Percentiles rank a stretch among this genome's conserved stretches.
phyloP scores from a whole-genome alignment of 2,888 invertebrate genomes.

The Ernsta delagoae region DNA sequence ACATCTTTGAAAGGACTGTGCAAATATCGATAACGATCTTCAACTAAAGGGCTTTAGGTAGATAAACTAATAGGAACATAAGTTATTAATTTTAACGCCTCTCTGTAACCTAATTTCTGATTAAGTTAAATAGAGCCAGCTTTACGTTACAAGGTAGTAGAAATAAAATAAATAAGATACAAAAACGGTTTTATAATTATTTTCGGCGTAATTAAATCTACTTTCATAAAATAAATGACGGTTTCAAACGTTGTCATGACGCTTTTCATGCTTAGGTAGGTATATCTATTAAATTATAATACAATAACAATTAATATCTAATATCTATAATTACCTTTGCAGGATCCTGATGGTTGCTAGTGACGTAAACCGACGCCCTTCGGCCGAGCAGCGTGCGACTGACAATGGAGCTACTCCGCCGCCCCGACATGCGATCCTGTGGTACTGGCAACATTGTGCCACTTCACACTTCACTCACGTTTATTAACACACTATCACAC shows the following conservation, averaged over 20 bases:
- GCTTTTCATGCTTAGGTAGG: too few relatives aligned
- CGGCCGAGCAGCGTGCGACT: slow-evolving; percentile 87
- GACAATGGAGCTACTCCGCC: slow-evolving; percentile 88
- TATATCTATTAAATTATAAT: too few relatives aligned
- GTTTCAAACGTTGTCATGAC: too few relatives aligned
- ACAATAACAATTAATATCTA: too few relatives aligned
- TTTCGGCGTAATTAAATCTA: too few relatives aligned
- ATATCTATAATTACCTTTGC: slow-evolving; percentile 82
- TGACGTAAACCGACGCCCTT: slow-evolving; percentile 87
- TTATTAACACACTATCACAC: not conserved
- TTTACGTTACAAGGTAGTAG: too few relatives aligned
- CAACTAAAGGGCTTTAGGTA: not conserved
- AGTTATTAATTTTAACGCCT: not conserved
- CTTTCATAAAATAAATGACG: too few relatives aligned
- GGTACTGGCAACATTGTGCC: slow-evolving; percentile 80
- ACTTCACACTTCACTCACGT: slow-evolving; percentile 38
- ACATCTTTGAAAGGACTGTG: not conserved
- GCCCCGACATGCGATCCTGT: slow-evolving; percentile 84
- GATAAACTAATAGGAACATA: not conserved
- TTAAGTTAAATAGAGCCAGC: not conserved
- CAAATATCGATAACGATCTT: not conserved
- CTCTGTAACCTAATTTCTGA: not conserved
- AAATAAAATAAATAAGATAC: too few relatives aligned
- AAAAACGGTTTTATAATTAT: too few relatives aligned
- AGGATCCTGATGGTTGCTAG: slow-evolving; percentile 86